These are phyloP conservation scores for Metaphire vulgaris DNA, from an alignment of 1,140 invertebrate species.

Conservation along the genomic window DNA sequence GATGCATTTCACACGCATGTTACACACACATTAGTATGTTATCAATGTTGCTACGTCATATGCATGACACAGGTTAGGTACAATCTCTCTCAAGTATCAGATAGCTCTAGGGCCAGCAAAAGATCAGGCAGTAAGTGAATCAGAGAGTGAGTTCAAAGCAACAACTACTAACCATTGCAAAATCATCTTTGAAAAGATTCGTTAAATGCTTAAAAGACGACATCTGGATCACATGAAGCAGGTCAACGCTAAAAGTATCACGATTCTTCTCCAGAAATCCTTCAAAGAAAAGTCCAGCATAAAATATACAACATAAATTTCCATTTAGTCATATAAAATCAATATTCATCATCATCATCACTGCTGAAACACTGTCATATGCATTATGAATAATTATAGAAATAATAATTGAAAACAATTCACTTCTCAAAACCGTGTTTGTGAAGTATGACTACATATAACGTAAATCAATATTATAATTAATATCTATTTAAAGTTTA, in stretches of 20 bases:
- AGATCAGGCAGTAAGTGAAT: too few species aligned
- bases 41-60: too few species aligned
- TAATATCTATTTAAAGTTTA: too few species aligned
- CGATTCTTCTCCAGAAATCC: slow-evolving; percentile 96
- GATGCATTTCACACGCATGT: too few species aligned
- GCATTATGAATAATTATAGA: slow-evolving; percentile 4
- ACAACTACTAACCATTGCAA: slow-evolving; percentile 18
- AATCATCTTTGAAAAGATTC: slow-evolving; percentile 24
- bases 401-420: background rate
- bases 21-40: too few species aligned
- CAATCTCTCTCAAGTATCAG: too few species aligned
- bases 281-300: slow-evolving; percentile 28
- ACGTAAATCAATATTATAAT: too few species aligned
- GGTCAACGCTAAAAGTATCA: slow-evolving; percentile 91
- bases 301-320: background rate
- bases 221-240: slow-evolving; percentile 74
- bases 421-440: too few species aligned
- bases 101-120: too few species aligned
- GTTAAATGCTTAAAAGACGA: slow-evolving; percentile 59
- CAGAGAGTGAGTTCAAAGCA: too few species aligned
- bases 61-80: too few species aligned
- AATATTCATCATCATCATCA: slow-evolving; percentile 1
- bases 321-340: background rate
- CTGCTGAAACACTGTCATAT: background rate
- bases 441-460: too few species aligned